phyloP scores from a whole-genome alignment of 2,888 invertebrate genomes.

The Drepana falcataria region DNA sequence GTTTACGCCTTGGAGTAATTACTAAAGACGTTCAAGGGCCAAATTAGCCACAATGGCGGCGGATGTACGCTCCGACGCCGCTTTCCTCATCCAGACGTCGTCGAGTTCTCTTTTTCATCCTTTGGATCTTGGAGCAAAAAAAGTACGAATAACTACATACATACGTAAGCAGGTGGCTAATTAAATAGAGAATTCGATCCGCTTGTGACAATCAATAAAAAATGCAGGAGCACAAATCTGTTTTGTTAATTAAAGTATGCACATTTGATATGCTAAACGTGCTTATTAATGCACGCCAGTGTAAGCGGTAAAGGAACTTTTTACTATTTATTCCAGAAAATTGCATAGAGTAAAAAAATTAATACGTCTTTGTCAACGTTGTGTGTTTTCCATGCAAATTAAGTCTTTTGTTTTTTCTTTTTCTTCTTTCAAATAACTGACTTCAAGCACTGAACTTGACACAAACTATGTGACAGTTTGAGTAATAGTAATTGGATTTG shows the following conservation, averaged over 20 bases:
- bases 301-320: conserved; percentile 19
- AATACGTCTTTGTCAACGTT: conserved; percentile 33
- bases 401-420: conserved; percentile 10
- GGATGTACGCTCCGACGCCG: conserved; percentile 63
- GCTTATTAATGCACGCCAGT: conserved; percentile 32
- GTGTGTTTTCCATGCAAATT: conserved; percentile 31
- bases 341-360: conserved; percentile 30
- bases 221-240: conserved; percentile 22
- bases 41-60: conserved; percentile 45
- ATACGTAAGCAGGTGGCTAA: conserved; percentile 54
- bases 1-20: conserved; percentile 50
- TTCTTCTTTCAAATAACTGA: neutral
- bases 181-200: conserved; percentile 50
- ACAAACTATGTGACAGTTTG: neutral
- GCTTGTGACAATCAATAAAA: conserved; percentile 30
- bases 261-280: conserved; percentile 26
- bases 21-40: conserved; percentile 46
- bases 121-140: conserved; percentile 17
- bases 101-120: conserved; percentile 28
- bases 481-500: neutral
- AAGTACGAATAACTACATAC: conserved; percentile 13
- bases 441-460: neutral
- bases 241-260: conserved; percentile 33
- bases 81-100: conserved; percentile 43
- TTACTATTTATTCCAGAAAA: conserved; percentile 20